phyloP scores from a whole-genome alignment of 1,140 invertebrate genomes.

The Dreissena polymorpha region DNA sequence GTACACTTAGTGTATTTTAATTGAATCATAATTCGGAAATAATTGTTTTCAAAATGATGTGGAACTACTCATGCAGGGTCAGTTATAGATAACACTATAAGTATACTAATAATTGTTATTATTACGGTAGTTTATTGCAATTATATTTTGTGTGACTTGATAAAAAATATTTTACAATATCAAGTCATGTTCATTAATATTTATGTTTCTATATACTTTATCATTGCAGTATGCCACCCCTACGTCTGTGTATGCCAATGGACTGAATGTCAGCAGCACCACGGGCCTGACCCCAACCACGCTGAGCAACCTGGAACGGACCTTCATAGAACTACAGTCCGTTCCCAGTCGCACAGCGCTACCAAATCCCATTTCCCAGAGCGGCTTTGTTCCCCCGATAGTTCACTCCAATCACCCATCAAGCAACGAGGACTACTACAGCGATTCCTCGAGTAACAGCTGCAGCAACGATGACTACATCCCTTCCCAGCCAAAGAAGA shows the following conservation, averaged over 20 bases:
- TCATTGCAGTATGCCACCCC: slow-evolving; percentile 70
- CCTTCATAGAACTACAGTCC: slow-evolving; percentile 83
- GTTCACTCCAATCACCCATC: slow-evolving; percentile 80
- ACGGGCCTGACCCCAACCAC: slow-evolving; percentile 96
- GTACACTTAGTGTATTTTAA: neutral
- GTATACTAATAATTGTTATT: neutral
- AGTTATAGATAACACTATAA: neutral
- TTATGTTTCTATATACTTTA: neutral
- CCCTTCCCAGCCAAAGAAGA: slow-evolving; percentile 39
- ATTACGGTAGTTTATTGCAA: neutral
- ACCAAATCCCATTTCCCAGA: slow-evolving; percentile 87
- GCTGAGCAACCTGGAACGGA: slow-evolving; percentile 93
- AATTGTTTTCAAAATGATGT: slow-evolving; percentile 23
- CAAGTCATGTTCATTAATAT: too few species aligned
- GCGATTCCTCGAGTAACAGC: slow-evolving; percentile 57
- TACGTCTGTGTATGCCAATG: slow-evolving; percentile 74
- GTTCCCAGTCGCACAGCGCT: slow-evolving; percentile 81
- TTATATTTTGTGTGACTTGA: neutral
- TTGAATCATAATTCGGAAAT: slow-evolving; percentile 1
- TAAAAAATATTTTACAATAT: neutral
- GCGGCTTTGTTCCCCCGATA: slow-evolving; percentile 93
- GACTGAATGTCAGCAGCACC: slow-evolving; percentile 92
- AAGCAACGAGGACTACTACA: slow-evolving; percentile 57
- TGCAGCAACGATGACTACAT: slow-evolving; percentile 50
- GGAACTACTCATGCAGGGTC: slow-evolving; percentile 57